Percentiles rank a stretch among this genome's conserved stretches.
phyloP scores from a whole-genome alignment of 2,888 invertebrate species.

The Drosophila borborema region DNA sequence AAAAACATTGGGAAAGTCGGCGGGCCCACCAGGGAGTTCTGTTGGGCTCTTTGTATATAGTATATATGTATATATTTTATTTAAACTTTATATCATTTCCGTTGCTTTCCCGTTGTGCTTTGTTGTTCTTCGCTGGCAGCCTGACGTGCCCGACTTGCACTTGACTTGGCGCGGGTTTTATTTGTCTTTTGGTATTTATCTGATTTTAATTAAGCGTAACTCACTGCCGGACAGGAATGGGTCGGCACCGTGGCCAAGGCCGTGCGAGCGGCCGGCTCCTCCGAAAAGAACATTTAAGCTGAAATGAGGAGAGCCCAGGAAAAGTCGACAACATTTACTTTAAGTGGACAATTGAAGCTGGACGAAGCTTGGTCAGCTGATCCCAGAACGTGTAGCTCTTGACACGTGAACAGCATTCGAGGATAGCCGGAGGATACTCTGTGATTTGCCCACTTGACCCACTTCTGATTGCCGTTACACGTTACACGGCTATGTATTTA shows the following conservation, averaged over 20 bases:
- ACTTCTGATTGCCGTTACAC: slow-evolving; percentile 10
- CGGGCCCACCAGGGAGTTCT: slow-evolving; percentile 10
- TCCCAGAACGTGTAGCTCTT: slow-evolving; percentile 5
- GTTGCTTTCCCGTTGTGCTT: slow-evolving; percentile 14
- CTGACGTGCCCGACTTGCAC: slow-evolving; percentile 32
- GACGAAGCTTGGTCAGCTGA: background rate
- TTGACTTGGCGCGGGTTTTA: slow-evolving; percentile 58
- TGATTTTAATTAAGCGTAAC: slow-evolving; percentile 70
- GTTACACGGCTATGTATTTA: background rate
- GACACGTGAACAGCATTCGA: background rate
- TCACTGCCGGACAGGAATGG: slow-evolving; percentile 33
- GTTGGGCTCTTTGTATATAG: slow-evolving; percentile 17
- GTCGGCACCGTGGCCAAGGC: background rate
- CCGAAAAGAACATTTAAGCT: background rate
- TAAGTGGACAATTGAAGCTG: slow-evolving; percentile 6
- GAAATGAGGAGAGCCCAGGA: background rate
- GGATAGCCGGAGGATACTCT: background rate
- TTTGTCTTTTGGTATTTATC: slow-evolving; percentile 72
- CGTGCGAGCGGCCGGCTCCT: background rate
- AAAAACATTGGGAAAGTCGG: background rate
- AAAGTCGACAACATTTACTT: slow-evolving; percentile 15
- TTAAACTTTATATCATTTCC: slow-evolving; percentile 43
- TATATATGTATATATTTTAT: slow-evolving; percentile 17
- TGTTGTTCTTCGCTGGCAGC: slow-evolving; percentile 15
- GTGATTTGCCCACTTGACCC: slow-evolving; percentile 10